Base-by-base conservation (phyloP, 2,797 vertebrate species). In the Pagetopsis macropterus region DNA sequence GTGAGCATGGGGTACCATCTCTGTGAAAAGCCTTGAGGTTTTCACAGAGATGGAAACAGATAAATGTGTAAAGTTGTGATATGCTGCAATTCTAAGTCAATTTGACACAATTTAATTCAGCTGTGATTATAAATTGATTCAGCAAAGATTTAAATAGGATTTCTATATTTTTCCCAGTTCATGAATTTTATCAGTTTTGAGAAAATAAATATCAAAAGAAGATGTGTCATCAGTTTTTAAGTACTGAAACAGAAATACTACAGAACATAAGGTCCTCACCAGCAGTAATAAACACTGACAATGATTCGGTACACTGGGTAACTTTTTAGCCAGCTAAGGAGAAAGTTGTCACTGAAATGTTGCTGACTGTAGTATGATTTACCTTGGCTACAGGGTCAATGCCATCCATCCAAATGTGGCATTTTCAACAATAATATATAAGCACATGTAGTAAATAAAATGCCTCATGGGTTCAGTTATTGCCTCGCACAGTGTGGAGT, bases 371-470 rank as follows among this genome's bases (percentile, higher is more conserved):
- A 23, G 17, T 56, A n/a, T 59, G 50, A 45, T 51, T 52, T 33
- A 65, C 45, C n/a, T 37, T 19, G 13, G 27, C 64, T 63, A 41
- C 44, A 60, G 12, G 58, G 41, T 50, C 57, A 58, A 17, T 48
- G 21, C 8, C 52, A 56, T 56, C 4, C 37, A 46, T 65, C 56
- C 45, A 61, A 61, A 57, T 50, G 21, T 62, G 43, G 14, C 27
- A 62, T 67, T 74, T 66, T 33, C 31, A 65, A 68, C 43, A 55
- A 59, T 31, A 75, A 62, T 12, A 45, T 61, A 67, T 33, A 10
- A 27, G 23, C 16, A 12, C 14, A 63, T 60, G 44, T 6, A 66
- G 4, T 62, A 48, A 65, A 79, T 75, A 58, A 68, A 74, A 52
- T 1, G 37, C 19, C 6, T 63, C 43, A 27, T 31, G 40, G 27